Evolutionary conservation across 2,797 vertebrate genomes (phyloP), one percentile per base, ranked within the genome.

Genomic region (Coregonus sp.): DNA sequence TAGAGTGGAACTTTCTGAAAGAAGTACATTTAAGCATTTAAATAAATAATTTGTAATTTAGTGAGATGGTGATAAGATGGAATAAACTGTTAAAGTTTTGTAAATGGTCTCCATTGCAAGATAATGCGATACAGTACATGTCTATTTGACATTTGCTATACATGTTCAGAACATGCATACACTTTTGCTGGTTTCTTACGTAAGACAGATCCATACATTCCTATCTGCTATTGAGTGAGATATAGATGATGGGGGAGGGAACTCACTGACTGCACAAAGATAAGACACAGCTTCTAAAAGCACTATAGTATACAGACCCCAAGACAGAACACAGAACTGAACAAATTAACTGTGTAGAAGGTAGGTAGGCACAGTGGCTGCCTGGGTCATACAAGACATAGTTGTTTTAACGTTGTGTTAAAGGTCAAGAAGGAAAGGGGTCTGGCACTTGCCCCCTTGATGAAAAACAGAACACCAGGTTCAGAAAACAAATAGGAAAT

Each of bases 401-500:
- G 61, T 61, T 75, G 54, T 67, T 71, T 67, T 52, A 71, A 51
- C 65, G 75, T 72, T n/a, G 61, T 72, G 71, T 74, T 29, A 72
- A 76, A 80, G 59, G 81, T 56, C 47, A 61, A 81, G 81, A 80
- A 70, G 76, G 78, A 77, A 77, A 74, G 66, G 72, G 56, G 37
- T 50, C 68, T 90, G 87, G 76, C 88, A 84, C 71, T 75, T 89
- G 89, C 89, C 85, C 85, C 81, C 77, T 72, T 82, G 89, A 90
- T 88, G 86, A 83, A 90, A 90, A 92, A 86, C 91, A 93, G 90
- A 90, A 80, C 89, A 81, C 50, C 0, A 54, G 81, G 79, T 78
- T 82, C 71, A 81, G 82, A 87, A 85, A 29, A 86, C 81, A 37
- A 31, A 51, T 78, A 89, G 86, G 87, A 92, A 90, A 88, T 86